These are phyloP conservation scores for Neoaliturus tenellus DNA, from an alignment of 2,888 invertebrate genomes.

Conservation along the genomic window DNA sequence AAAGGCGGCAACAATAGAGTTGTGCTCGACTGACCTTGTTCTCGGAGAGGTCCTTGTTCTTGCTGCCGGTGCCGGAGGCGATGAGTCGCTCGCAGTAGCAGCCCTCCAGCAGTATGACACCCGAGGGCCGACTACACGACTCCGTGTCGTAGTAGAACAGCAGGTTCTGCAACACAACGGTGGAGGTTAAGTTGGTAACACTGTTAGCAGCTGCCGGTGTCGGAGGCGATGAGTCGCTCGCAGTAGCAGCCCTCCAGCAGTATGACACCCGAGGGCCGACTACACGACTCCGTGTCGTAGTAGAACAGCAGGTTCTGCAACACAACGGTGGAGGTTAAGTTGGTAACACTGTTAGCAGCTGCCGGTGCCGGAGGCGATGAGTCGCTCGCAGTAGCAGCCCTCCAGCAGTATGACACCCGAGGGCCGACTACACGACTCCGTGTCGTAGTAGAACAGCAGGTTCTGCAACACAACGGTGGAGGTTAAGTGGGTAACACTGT, in stretches of 20 bases:
- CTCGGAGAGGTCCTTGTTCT: conserved; percentile 72
- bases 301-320: conserved; percentile 91
- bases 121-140: conserved; percentile 85
- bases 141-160: conserved; percentile 95
- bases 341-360: conserved; percentile 73
- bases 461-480: conserved; percentile 77
- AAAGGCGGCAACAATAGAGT: too few relatives aligned
- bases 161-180: conserved; percentile 80
- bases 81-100: conserved; percentile 90
- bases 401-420: conserved; percentile 91
- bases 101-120: conserved; percentile 90
- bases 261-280: conserved; percentile 88
- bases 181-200: neutral
- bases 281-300: conserved; percentile 89
- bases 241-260: conserved; percentile 94
- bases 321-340: neutral
- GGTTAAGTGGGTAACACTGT: conserved; percentile 70
- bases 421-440: conserved; percentile 85
- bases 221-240: conserved; percentile 82
- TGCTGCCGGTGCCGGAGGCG: conserved; percentile 72
- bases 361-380: conserved; percentile 76
- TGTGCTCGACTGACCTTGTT: conserved; percentile 72
- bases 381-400: conserved; percentile 90
- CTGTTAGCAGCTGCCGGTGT: conserved; percentile 62
- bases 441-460: conserved; percentile 93